Conservation (phyloP, 2,888 invertebrate species). For the Drosophila testacea region DNA sequence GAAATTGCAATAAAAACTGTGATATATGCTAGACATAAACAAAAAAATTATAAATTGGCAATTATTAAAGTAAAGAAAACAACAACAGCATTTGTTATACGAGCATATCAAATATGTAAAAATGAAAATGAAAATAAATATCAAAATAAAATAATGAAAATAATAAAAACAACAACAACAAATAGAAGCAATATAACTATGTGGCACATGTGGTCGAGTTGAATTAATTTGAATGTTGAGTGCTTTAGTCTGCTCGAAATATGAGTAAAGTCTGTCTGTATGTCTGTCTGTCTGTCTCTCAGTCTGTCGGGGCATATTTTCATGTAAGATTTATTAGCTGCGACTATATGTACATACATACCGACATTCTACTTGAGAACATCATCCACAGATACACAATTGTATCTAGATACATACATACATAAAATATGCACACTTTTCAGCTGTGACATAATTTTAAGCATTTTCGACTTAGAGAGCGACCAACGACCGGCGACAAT, state of each 20-base stretch:
- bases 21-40: slow-evolving; percentile 64
- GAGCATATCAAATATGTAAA: slow-evolving; percentile 61
- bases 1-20: slow-evolving; percentile 55
- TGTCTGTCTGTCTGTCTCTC: too few species aligned
- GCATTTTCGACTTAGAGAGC: slow-evolving; percentile 53
- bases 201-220: slow-evolving; percentile 59
- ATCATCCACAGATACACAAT: slow-evolving; percentile 13
- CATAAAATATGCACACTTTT: slow-evolving; percentile 20
- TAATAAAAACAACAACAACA: slow-evolving; percentile 21
- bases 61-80: slow-evolving; percentile 50
- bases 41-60: slow-evolving; percentile 66
- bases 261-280: slow-evolving; percentile 15
- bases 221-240: slow-evolving; percentile 32
- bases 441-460: slow-evolving; percentile 60
- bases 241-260: slow-evolving; percentile 29
- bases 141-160: slow-evolving; percentile 30
- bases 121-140: slow-evolving; percentile 33
- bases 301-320: slow-evolving; percentile 29
- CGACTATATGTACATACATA: slow-evolving; percentile 68
- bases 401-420: slow-evolving; percentile 23
- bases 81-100: slow-evolving; percentile 36
- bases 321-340: slow-evolving; percentile 68
- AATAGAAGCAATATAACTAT: slow-evolving; percentile 31
- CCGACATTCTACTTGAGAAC: slow-evolving; percentile 40
- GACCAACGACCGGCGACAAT: slow-evolving; percentile 18